Percentiles rank a stretch among this genome's conserved stretches.
These are phyloP conservation scores for Hystrix brachyura DNA, from an alignment of 2,113 vertebrate genomes.

Conservation along the genomic window DNA sequence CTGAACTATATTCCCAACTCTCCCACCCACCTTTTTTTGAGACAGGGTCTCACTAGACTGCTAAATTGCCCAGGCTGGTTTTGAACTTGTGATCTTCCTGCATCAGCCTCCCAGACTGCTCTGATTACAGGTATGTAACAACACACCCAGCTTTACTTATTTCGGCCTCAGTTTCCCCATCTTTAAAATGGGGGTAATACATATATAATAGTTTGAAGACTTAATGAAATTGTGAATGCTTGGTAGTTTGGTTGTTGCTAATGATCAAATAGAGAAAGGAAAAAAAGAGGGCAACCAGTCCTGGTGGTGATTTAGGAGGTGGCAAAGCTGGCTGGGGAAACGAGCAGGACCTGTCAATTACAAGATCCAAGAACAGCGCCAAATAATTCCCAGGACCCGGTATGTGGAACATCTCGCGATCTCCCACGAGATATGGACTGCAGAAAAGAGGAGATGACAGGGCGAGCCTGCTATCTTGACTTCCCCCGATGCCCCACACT, in stretches of 20 bases:
- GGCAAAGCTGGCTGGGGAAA: too few species aligned
- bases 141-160: neutral
- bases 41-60: neutral
- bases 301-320: neutral
- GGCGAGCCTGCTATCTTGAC: too few species aligned
- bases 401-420: too few species aligned
- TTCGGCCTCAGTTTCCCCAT: neutral
- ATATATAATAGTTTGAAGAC: neutral
- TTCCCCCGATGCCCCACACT: too few species aligned
- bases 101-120: neutral
- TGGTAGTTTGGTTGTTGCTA: slow-evolving; percentile 8
- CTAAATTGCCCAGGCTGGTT: neutral
- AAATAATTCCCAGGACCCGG: too few species aligned
- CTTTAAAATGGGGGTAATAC: neutral
- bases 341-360: too few species aligned
- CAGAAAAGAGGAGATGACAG: too few species aligned
- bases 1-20: neutral
- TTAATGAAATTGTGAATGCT: slow-evolving; percentile 46
- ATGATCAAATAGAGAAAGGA: neutral
- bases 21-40: neutral
- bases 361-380: too few species aligned
- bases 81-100: neutral
- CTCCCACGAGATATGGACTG: too few species aligned
- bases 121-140: neutral
- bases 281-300: neutral